Evolutionary conservation across 2,113 vertebrate species (phyloP).

Genomic region (Larimichthys crocea): DNA sequence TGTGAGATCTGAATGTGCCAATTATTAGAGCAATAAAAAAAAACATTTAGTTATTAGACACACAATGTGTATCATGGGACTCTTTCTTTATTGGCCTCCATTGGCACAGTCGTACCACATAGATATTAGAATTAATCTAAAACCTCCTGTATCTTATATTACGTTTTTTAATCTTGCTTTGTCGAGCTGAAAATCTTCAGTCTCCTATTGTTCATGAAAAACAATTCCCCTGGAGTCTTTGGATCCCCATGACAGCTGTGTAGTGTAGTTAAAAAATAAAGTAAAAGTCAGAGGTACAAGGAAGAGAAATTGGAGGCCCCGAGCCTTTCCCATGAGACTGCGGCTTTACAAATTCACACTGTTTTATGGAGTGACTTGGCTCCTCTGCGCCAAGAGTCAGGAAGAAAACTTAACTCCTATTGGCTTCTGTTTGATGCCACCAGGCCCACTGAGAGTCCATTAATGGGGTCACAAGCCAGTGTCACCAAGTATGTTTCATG

Average conservation of each 20-base stretch:
- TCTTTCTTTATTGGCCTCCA: conserved; percentile 27
- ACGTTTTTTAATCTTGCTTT: conserved; percentile 35
- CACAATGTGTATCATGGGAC: conserved; percentile 23
- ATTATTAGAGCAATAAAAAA: conserved; percentile 43
- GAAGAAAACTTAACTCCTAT: conserved; percentile 56
- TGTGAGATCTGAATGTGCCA: conserved; percentile 17
- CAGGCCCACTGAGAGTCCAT: conserved; percentile 56
- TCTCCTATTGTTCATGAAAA: conserved; percentile 48
- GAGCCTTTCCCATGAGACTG: conserved; percentile 53
- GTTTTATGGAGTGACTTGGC: conserved; percentile 68
- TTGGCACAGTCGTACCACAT: neutral
- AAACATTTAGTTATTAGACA: conserved; percentile 13
- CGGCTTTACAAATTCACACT: conserved; percentile 71
- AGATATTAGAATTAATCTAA: conserved; percentile 34
- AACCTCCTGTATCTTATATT: conserved; percentile 25
- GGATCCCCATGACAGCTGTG: conserved; percentile 44
- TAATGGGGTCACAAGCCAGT: conserved; percentile 71
- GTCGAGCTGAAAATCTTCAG: conserved; percentile 28
- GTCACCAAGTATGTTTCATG: conserved; percentile 61
- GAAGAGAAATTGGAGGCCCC: conserved; percentile 62
- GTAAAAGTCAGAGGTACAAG: conserved; percentile 62
- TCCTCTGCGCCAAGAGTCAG: conserved; percentile 56
- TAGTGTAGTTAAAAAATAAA: conserved; percentile 64
- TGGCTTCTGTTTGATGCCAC: conserved; percentile 54
- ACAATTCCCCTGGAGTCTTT: conserved; percentile 45